A percentile compares a stretch with the other conserved stretches of the same genome.
Conservation (phyloP, 2,888 invertebrate species). For the Tholera decimalis region DNA sequence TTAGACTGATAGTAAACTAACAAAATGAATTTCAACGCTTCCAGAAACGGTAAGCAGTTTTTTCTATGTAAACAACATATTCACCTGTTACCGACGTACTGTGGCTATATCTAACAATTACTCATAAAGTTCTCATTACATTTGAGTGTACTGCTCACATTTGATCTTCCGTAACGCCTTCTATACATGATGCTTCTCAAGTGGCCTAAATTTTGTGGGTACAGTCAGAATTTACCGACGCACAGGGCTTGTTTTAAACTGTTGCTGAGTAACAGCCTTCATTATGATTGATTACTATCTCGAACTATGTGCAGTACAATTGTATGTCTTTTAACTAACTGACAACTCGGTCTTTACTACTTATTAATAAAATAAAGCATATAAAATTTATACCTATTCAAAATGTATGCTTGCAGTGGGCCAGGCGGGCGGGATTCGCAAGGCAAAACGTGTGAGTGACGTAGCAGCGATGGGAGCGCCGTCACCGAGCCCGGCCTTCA, state of each 20-base stretch:
- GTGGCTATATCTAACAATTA: conserved; percentile 23
- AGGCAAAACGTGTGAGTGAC: conserved; percentile 93
- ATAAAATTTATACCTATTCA: background rate
- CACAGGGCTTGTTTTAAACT: conserved; percentile 4
- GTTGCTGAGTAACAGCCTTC: conserved; percentile 15
- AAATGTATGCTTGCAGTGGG: conserved; percentile 74
- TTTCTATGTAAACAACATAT: conserved; percentile 20
- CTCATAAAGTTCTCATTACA: conserved; percentile 24
- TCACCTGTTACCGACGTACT: conserved; percentile 41
- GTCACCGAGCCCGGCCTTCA: conserved; percentile 80
- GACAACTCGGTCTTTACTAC: background rate
- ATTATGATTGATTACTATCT: background rate
- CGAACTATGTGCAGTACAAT: background rate
- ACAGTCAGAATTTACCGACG: background rate
- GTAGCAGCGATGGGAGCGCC: conserved; percentile 93
- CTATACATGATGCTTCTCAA: background rate
- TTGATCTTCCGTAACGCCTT: conserved; percentile 2
- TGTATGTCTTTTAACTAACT: background rate
- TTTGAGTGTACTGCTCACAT: conserved; percentile 7
- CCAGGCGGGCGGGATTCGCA: conserved; percentile 85
- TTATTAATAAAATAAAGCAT: background rate
- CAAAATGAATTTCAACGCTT: conserved; percentile 89
- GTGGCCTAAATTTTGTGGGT: conserved; percentile 1
- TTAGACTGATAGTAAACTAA: conserved; percentile 60
- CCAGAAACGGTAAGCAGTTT: conserved; percentile 83